Conservation (phyloP, 2,888 invertebrate genomes). For the Drosophila subquinaria region DNA sequence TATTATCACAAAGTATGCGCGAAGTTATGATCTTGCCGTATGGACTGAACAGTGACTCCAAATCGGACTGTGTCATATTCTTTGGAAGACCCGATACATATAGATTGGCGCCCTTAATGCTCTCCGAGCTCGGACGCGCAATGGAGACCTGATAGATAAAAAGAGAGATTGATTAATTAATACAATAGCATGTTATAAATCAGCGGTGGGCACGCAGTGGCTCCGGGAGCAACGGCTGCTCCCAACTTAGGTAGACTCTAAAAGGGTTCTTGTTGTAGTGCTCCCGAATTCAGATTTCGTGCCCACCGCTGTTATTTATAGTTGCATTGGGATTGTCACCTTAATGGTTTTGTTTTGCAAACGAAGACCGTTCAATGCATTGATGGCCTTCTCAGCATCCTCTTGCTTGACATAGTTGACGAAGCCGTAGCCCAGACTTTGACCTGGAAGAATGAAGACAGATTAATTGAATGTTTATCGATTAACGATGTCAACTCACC, state of each 20-base stretch:
- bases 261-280: too few relatives aligned
- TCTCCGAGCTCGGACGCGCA: conserved; percentile 96
- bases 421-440: conserved; percentile 99
- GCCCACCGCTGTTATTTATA: background rate
- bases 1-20: conserved; percentile 94
- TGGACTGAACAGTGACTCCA: conserved; percentile 93
- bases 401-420: conserved; percentile 99
- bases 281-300: too few relatives aligned
- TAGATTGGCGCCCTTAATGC: conserved; percentile 97
- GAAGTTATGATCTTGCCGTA: conserved; percentile 94
- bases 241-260: too few relatives aligned
- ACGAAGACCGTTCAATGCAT: conserved; percentile 98
- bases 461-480: background rate
- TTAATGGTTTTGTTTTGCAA: conserved; percentile 99
- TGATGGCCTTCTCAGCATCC: conserved; percentile 99
- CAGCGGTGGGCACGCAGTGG: too few relatives aligned
- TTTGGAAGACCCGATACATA: conserved; percentile 97
- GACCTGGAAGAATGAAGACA: conserved; percentile 87
- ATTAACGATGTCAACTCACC: conserved; percentile 86
- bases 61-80: conserved; percentile 93
- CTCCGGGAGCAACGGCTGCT: too few relatives aligned
- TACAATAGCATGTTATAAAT: background rate
- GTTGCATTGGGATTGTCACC: conserved; percentile 86
- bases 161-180: conserved; percentile 1
- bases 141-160: conserved; percentile 88